These are phyloP conservation scores for Cheilosia pagana DNA, from an alignment of 2,888 invertebrate species.

Conservation along the genomic window DNA sequence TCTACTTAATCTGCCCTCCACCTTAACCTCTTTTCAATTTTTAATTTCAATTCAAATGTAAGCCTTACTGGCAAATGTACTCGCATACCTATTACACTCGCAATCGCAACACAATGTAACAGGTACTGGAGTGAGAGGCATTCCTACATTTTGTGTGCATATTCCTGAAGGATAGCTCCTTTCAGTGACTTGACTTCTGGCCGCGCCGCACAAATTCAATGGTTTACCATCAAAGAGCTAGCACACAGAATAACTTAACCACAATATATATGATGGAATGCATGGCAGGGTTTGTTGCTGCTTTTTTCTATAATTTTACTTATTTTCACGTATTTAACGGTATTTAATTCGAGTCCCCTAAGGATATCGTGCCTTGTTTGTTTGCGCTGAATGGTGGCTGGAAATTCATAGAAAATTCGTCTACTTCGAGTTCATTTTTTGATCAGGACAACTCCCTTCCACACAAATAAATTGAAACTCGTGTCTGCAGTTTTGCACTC, in stretches of 20 bases:
- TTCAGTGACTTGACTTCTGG: not conserved
- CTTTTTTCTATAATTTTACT: slow-evolving; percentile 24
- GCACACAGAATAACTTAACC: slow-evolving; percentile 59
- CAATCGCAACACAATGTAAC: slow-evolving; percentile 62
- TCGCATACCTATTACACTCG: not conserved
- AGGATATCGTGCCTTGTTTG: slow-evolving; percentile 61
- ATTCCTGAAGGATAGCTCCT: slow-evolving; percentile 32
- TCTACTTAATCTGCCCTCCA: slow-evolving; percentile 56
- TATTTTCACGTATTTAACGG: slow-evolving; percentile 64
- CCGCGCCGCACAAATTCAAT: slow-evolving; percentile 16
- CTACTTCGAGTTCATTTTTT: too few species aligned
- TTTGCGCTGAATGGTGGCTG: slow-evolving; percentile 31
- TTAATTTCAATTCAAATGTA: slow-evolving; percentile 68
- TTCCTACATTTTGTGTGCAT: not conserved
- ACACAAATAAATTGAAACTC: slow-evolving; percentile 29
- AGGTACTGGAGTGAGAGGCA: slow-evolving; percentile 45
- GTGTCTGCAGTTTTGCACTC: slow-evolving; percentile 23
- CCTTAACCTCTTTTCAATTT: slow-evolving; percentile 73
- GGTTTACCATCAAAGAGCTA: slow-evolving; percentile 21
- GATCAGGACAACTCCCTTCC: not conserved
- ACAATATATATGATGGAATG: slow-evolving; percentile 56
- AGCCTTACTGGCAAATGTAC: slow-evolving; percentile 59
- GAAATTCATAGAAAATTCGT: not conserved
- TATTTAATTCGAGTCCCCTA: slow-evolving; percentile 67
- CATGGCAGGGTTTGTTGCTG: slow-evolving; percentile 8